Conservation (phyloP, 2,113 vertebrate species). For the Tragelaphus imberbis region DNA sequence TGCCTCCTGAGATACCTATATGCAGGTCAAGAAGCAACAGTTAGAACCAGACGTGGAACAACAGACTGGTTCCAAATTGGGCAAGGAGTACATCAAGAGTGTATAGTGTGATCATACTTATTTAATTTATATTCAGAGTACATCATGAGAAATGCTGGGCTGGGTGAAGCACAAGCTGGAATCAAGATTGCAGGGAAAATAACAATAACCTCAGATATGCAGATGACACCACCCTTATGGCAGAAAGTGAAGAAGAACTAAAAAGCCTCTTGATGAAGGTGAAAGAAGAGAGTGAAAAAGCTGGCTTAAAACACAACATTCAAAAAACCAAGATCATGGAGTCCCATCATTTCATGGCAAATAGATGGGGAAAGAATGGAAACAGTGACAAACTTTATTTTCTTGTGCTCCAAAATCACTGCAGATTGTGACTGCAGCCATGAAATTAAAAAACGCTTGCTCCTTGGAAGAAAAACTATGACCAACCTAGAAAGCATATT, state of each 20-base stretch:
- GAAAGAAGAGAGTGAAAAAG: neutral
- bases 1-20: neutral
- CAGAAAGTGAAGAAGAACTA: neutral
- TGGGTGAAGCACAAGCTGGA: neutral
- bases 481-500: neutral
- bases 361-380: neutral
- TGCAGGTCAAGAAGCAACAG: neutral
- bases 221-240: neutral
- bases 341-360: neutral
- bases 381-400: neutral
- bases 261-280: neutral
- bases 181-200: neutral
- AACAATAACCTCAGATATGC: neutral
- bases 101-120: neutral
- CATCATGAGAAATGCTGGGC: neutral
- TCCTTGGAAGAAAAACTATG: neutral
- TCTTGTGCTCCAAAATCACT: neutral
- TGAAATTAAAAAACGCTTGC: neutral
- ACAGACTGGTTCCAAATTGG: neutral
- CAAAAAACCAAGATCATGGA: neutral
- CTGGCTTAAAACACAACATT: neutral
- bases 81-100: neutral
- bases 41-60: neutral
- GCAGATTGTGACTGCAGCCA: neutral
- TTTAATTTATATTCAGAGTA: neutral